These are phyloP conservation scores for Tenthredo notha DNA, from an alignment of 2,888 invertebrate species.

Conservation along the genomic window DNA sequence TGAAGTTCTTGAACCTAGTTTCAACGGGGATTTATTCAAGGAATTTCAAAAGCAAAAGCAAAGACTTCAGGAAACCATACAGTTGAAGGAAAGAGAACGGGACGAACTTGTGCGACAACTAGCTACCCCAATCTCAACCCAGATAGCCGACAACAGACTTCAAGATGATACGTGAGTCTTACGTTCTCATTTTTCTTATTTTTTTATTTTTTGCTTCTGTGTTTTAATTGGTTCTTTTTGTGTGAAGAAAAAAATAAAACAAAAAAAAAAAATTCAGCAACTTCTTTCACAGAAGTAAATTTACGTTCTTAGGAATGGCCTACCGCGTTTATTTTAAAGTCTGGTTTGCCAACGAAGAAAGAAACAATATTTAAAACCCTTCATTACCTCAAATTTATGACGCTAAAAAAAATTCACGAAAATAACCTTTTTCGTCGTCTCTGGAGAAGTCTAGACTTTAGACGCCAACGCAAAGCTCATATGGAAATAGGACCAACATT, in stretches of 20 bases:
- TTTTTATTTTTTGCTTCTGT: background rate
- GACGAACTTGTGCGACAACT: conserved; percentile 80
- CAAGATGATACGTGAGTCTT: conserved; percentile 79
- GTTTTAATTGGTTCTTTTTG: background rate
- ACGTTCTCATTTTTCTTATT: background rate
- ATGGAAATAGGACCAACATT: background rate
- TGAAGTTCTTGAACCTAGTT: conserved; percentile 79
- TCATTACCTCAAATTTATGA: background rate
- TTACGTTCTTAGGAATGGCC: background rate
- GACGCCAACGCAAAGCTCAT: conserved; percentile 4
- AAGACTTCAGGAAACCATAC: conserved; percentile 82
- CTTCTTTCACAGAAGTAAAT: background rate
- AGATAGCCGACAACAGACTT: conserved; percentile 77
- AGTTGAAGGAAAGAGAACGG: conserved; percentile 80
- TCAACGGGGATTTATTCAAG: conserved; percentile 86
- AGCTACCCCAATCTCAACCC: conserved; percentile 73
- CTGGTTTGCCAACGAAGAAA: background rate
- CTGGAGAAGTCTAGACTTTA: background rate
- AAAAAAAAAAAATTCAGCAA: background rate
- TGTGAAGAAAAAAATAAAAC: too few species aligned
- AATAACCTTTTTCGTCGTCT: conserved; percentile 21
- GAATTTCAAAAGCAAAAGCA: conserved; percentile 91
- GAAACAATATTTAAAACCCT: background rate
- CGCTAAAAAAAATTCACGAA: background rate
- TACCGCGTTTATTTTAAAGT: background rate